phyloP scores from a whole-genome alignment of 2,113 vertebrate species.

The Rhabdornis inornatus region DNA sequence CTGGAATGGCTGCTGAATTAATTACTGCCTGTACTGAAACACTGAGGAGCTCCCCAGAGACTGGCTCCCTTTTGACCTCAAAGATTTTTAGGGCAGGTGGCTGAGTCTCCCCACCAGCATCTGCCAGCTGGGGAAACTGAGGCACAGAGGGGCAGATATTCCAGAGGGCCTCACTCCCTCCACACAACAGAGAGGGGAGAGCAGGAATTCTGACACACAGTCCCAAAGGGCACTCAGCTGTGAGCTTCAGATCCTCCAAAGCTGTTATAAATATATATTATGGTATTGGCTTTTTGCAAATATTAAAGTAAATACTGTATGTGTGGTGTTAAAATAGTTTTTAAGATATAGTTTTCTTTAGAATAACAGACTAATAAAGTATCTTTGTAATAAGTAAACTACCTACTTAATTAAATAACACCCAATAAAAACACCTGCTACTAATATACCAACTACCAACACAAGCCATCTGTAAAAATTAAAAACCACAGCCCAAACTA shows the following conservation, averaged over 20 bases:
- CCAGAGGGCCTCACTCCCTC: neutral
- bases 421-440: too few species aligned
- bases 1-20: neutral
- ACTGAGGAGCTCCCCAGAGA: neutral
- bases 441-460: too few species aligned
- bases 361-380: too few species aligned
- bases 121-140: neutral
- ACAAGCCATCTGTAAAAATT: too few species aligned
- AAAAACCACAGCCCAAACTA: too few species aligned
- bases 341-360: too few species aligned
- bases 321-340: too few species aligned
- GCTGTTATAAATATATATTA: too few species aligned
- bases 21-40: neutral
- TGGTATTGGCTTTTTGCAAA: too few species aligned
- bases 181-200: neutral
- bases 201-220: neutral
- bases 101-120: neutral
- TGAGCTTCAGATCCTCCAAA: neutral
- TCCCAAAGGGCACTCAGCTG: neutral
- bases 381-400: too few species aligned
- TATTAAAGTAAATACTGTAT: too few species aligned
- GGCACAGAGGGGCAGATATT: neutral
- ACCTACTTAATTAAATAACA: too few species aligned
- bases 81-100: neutral
- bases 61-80: neutral